A percentile compares a stretch with the other conserved stretches of the same genome.
Conservation (phyloP, 1,140 invertebrate genomes). For the Drosophila repletoides region DNA sequence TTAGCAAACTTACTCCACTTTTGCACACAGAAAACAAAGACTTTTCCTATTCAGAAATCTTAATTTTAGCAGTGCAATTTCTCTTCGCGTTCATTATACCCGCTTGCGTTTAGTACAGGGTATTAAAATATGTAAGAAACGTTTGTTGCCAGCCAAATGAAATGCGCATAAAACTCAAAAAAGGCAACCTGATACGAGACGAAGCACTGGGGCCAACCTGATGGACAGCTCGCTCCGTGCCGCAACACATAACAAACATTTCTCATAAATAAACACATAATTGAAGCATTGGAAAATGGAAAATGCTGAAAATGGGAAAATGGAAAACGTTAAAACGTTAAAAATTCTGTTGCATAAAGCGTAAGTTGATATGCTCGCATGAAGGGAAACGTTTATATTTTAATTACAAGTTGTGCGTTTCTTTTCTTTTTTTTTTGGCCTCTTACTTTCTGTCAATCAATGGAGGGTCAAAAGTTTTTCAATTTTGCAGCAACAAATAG, state of each 20-base stretch:
- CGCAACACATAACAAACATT: conserved; percentile 36
- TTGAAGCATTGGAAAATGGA: conserved; percentile 41
- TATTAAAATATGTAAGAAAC: conserved; percentile 46
- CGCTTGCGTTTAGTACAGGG: too few relatives aligned
- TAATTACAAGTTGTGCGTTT: conserved; percentile 53
- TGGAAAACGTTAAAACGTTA: conserved; percentile 15
- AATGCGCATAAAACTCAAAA: conserved; percentile 66
- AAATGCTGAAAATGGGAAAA: conserved; percentile 27
- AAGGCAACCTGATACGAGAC: conserved; percentile 21
- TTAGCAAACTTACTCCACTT: too few relatives aligned
- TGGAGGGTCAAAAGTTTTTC: conserved; percentile 62
- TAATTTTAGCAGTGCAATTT: too few relatives aligned
- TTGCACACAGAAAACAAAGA: too few relatives aligned
- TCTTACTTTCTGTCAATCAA: conserved; percentile 46
- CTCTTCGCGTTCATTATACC: too few relatives aligned
- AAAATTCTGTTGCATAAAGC: too few relatives aligned
- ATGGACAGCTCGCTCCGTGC: conserved; percentile 24
- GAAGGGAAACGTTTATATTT: conserved; percentile 54
- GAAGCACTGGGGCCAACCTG: conserved; percentile 5
- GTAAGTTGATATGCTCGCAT: neutral
- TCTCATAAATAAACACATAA: conserved; percentile 69
- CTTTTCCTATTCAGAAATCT: too few relatives aligned
- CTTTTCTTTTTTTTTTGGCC: conserved; percentile 27
- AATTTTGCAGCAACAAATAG: conserved; percentile 78
- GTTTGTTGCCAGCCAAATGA: conserved; percentile 65